Evolutionary conservation across 2,113 vertebrate genomes (phyloP).

Genomic region (Cettia cetti): DNA sequence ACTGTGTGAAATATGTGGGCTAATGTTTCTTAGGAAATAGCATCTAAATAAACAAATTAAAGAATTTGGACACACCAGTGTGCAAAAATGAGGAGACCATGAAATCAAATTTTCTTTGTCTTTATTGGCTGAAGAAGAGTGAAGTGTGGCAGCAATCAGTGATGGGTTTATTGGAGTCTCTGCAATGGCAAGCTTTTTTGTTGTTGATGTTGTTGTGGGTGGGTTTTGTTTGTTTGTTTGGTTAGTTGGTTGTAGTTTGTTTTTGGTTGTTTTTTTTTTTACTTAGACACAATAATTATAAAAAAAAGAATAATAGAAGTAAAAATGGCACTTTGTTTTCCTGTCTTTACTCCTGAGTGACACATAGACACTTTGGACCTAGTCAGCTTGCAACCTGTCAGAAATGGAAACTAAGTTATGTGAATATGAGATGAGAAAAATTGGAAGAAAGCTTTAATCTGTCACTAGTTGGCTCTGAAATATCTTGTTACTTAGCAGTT

Average conservation of each 20-base stretch:
- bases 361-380: not conserved
- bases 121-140: not conserved
- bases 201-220: too few species aligned
- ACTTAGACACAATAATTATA: not conserved
- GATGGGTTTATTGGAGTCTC: not conserved
- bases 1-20: not conserved
- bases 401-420: not conserved
- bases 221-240: not conserved
- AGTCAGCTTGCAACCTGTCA: not conserved
- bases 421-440: not conserved
- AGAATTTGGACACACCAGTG: not conserved
- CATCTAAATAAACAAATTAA: not conserved
- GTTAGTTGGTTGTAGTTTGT: accelerated
- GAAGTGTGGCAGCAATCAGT: not conserved
- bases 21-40: not conserved
- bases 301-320: not conserved
- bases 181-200: not conserved
- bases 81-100: not conserved
- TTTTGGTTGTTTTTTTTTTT: not conserved
- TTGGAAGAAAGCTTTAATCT: not conserved
- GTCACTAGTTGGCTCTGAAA: not conserved
- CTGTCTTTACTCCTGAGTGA: not conserved
- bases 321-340: not conserved
- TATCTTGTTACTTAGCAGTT: not conserved
- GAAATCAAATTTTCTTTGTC: not conserved